Conservation (phyloP, 35 echinoderm and acorn worm genomes). For the Acanthaster planci region DNA sequence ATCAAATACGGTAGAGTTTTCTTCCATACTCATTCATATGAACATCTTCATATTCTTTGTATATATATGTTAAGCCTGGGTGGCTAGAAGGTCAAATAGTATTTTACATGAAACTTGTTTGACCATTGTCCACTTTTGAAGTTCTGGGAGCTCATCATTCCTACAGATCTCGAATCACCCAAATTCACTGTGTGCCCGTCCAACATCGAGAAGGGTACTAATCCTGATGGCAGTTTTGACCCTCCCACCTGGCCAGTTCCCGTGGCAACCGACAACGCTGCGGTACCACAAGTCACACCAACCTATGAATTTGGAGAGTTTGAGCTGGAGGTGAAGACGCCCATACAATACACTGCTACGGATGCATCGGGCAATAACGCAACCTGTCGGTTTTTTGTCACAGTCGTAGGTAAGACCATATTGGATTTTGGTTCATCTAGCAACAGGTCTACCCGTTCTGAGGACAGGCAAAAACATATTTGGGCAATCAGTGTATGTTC, state of each 20-base stretch:
- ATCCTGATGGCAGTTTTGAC: background rate
- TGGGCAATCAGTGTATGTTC: no score
- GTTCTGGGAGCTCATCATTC: no score
- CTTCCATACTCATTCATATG: no score
- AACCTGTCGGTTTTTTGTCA: slow-evolving; percentile 1
- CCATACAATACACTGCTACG: background rate
- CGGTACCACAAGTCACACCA: background rate
- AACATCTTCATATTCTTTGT: no score
- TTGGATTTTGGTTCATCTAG: no score
- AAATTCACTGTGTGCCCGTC: background rate
- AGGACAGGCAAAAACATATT: no score
- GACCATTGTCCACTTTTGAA: background rate
- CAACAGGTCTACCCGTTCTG: no score
- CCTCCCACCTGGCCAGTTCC: background rate
- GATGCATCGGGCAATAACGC: background rate
- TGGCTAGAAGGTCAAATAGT: no score
- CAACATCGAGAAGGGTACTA: background rate
- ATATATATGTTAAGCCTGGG: no score
- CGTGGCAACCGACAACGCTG: background rate
- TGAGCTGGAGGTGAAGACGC: background rate
- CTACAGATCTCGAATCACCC: background rate
- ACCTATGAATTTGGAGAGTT: background rate
- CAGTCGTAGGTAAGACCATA: no score
- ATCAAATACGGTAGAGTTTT: no score
- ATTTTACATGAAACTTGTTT: no score